Base-by-base conservation (phyloP, 2,797 vertebrate genomes). In the Sebastes itinus region DNA sequence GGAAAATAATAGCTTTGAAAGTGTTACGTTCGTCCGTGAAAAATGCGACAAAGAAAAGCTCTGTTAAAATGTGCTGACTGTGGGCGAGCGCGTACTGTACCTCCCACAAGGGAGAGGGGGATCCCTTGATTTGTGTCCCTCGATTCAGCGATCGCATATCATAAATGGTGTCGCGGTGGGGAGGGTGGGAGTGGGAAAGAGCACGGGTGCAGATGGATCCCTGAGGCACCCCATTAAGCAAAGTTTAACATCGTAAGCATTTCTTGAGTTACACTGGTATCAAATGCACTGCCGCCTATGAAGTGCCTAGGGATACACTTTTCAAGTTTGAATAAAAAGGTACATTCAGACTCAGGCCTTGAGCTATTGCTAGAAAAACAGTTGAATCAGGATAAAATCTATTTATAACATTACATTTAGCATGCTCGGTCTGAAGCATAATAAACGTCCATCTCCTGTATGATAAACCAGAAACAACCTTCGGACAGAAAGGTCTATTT, bases 221-320 rank as follows among this genome's bases (percentile, higher is more conserved):
- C 92, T 82, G 92, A 90, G 94, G 94, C 91, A 84, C 85, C 27
- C 89, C 92, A 90, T 91, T 92, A 90, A 88, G 78, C 79, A 88
- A 87, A 81, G 77, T 91, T 92, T 84, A 84, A 90, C 89, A 80
- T 74, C 16, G 83, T 91, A 86, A 87, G 87, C 86, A 89, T 90
- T 91, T 88, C 89, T 92, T 83, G 68, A 76, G 83, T 93, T 93
- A 79, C 89, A 74, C 80, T 62, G 46, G 90, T 88, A 89, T 94
- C 91, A 86, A 86, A 89, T 89, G 65, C 74, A 60, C 80, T 30
- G 64, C 69, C 58, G 86, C 73, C 86, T 55, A 25, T 71, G 54
- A 88, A 68, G 59, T 13, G 89, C 88, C 82, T n/a, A 1, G 82
- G 83, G 90, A 77, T 22, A 73, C 38, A 64, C 72, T 83, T 91